Base-by-base conservation (phyloP, 1,140 invertebrate genomes). In the Drosophila albomicans region DNA sequence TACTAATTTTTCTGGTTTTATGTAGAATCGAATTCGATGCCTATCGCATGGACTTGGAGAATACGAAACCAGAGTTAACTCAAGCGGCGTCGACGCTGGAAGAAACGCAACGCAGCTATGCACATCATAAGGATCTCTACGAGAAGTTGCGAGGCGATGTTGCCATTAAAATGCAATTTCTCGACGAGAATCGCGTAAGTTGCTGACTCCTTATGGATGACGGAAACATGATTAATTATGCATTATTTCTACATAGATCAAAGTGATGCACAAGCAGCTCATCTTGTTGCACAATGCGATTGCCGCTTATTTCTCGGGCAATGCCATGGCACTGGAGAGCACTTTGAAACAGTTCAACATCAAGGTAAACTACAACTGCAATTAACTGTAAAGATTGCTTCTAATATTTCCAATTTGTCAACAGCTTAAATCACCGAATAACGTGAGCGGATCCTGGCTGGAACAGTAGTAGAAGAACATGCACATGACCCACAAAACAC, bases 191-290 rank as follows among this genome's bases (percentile, higher is more conserved):
- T 93, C 96, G 98, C 94, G 98, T 99, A 94, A 93, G 93, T 92
- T 35, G 3, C 7, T 7, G 5, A 15, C 3, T n/a, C 7, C 13
- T 11, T 0, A 32, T 30, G 0, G n/a, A 16, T 5, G n/a, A 25
- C 0, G 3, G 20, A 25, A 25, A 0, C 20, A 41, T 20, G 16
- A 48, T 48, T 48, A 10, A 10, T 38, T 25, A 25, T 7, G 35
- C 6, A 7, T 8, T 54, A 32, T 13, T 35, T 54, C 35, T 56
- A 38, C 93, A 2, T 38, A 98, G 97, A 96, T 99, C 68, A 99
- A 99, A 94, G 98, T 99, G 72, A 99, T 99, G 98, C 98, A 99
- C 93, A 99, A 99, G 92, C 98, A 99, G 93, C 93, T 99, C 52
- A 93, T 99, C 41, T 93, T 99, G 75, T 98, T 99, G 93, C 98